Conservation (phyloP, 1,140 invertebrate species). For the Stegodyphus dumicola region DNA sequence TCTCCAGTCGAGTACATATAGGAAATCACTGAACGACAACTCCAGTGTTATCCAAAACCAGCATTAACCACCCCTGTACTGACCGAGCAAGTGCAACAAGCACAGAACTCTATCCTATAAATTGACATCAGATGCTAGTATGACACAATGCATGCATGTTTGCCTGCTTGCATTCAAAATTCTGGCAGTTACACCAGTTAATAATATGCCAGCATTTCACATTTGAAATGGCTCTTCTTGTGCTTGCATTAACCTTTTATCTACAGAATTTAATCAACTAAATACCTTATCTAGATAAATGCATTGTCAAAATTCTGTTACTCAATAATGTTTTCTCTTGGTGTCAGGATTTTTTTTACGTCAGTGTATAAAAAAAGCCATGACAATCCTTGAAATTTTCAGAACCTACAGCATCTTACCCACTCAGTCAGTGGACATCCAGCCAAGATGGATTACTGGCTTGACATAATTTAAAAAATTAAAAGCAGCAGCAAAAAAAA, state of each 20-base stretch:
- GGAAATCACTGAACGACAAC: conserved; percentile 23
- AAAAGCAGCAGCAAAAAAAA: too few species aligned
- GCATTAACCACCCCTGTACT: conserved; percentile 9
- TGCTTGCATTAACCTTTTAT: conserved; percentile 11
- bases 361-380: too few species aligned
- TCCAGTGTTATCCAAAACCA: conserved; percentile 31
- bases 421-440: too few species aligned
- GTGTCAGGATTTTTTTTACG: too few species aligned
- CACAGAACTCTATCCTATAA: conserved; percentile 22
- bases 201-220: conserved; percentile 20
- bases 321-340: too few species aligned
- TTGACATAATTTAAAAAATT: too few species aligned
- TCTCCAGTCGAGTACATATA: conserved; percentile 16
- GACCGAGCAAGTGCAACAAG: conserved; percentile 15
- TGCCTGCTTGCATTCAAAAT: conserved; percentile 30
- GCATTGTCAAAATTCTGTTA: too few species aligned
- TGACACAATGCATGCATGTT: conserved; percentile 26
- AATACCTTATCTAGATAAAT: neutral
- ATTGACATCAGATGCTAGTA: conserved; percentile 17
- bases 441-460: too few species aligned
- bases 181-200: neutral
- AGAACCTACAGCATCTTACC: too few species aligned
- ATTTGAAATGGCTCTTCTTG: conserved; percentile 28
- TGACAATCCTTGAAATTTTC: too few species aligned
- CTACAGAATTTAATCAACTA: conserved; percentile 30